These are phyloP conservation scores for Tympanoctomys barrerae DNA, from an alignment of 2,797 vertebrate genomes.

Conservation along the genomic window DNA sequence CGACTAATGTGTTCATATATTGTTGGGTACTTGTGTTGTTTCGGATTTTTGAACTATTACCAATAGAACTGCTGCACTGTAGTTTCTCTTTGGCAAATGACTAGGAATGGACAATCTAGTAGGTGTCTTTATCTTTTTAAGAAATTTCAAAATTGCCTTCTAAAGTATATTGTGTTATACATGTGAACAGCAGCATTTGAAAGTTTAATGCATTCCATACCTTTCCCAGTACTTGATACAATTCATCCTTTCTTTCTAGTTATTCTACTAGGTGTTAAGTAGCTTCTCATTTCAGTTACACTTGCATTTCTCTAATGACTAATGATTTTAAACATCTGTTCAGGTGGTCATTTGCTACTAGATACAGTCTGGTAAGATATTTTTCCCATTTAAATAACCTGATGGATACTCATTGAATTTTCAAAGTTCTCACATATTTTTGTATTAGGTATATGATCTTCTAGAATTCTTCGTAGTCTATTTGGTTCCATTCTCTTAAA, in stretches of 20 bases:
- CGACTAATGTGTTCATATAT: neutral
- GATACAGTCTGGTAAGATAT: neutral
- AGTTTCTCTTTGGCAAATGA: neutral
- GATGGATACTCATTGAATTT: neutral
- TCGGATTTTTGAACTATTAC: neutral
- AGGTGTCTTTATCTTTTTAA: neutral
- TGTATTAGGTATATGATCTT: neutral
- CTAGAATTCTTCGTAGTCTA: neutral
- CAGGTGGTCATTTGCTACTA: neutral
- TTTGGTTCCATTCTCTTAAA: neutral
- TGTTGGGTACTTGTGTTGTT: neutral
- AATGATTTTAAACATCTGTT: conserved; percentile 9
- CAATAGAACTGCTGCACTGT: neutral
- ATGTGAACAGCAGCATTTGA: neutral
- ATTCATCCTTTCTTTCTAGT: neutral
- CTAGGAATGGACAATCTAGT: neutral
- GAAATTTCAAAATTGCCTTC: neutral
- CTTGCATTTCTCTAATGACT: neutral
- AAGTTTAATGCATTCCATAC: neutral
- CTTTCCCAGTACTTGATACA: neutral
- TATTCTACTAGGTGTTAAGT: neutral
- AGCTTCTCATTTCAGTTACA: neutral
- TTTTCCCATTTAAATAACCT: neutral
- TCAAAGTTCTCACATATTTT: neutral
- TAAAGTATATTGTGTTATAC: neutral